Conservation (phyloP, 2,888 invertebrate genomes). For the Drosophila incognita region DNA sequence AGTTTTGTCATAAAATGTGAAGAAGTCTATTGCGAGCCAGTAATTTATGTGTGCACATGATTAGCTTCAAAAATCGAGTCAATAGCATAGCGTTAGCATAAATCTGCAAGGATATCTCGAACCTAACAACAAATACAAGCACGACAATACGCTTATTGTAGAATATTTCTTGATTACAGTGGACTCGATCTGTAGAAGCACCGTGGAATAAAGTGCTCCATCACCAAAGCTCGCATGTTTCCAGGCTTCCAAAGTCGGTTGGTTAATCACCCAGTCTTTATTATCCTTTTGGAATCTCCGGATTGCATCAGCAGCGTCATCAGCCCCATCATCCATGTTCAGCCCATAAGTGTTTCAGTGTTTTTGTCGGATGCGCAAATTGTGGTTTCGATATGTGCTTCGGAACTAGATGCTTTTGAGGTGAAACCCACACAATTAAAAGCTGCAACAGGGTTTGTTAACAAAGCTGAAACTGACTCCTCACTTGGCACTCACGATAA, state of each 20-base stretch:
- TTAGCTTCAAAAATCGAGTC: background rate
- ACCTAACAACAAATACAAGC: background rate
- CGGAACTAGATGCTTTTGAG: background rate
- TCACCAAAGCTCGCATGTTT: conserved; percentile 23
- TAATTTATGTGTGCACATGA: background rate
- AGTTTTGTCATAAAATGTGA: background rate
- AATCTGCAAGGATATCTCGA: background rate
- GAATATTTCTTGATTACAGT: conserved; percentile 4
- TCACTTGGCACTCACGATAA: background rate
- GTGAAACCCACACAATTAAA: background rate
- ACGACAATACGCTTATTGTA: conserved; percentile 6
- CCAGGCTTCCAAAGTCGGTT: conserved; percentile 6
- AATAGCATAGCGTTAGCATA: background rate
- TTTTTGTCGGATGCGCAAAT: background rate
- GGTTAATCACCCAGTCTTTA: conserved; percentile 19
- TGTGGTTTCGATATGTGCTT: background rate
- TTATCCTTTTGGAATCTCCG: conserved; percentile 1
- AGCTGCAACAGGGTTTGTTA: background rate
- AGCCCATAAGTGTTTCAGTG: background rate
- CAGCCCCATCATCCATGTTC: background rate
- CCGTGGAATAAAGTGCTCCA: background rate
- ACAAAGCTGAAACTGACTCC: background rate
- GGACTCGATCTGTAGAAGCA: background rate
- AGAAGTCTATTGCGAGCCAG: background rate
- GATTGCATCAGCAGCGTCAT: background rate